A percentile compares a stretch with the other conserved stretches of the same genome.
These are phyloP conservation scores for Keiferia lycopersicella DNA, from an alignment of 2,888 invertebrate genomes.

Conservation along the genomic window DNA sequence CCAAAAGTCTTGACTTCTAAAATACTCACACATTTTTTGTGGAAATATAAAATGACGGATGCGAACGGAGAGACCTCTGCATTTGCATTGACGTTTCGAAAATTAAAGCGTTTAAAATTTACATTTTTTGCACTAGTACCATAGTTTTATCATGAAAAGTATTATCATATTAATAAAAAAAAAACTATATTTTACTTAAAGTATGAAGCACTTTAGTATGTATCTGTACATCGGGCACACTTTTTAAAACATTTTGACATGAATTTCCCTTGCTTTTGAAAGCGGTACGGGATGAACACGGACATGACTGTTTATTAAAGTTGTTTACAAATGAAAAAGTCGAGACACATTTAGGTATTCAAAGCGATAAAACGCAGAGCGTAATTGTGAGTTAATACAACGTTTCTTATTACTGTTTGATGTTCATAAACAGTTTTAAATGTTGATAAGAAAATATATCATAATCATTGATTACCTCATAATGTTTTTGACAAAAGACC, in stretches of 20 bases:
- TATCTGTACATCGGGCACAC: constrained; percentile 49
- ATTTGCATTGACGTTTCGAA: no score
- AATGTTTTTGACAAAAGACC: no score
- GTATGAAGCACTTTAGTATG: not conserved
- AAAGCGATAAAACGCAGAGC: constrained; percentile 14
- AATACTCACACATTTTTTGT: no score
- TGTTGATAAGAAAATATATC: constrained; percentile 1
- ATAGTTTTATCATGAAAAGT: no score
- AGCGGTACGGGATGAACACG: constrained; percentile 27
- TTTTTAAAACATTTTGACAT: constrained; percentile 59
- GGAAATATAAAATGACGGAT: no score
- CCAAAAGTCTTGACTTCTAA: no score
- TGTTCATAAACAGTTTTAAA: constrained; percentile 7
- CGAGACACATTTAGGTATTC: constrained; percentile 31
- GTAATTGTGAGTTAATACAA: constrained; percentile 16
- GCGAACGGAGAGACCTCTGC: no score
- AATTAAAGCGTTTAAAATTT: no score
- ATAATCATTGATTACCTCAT: not conserved
- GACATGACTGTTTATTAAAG: constrained; percentile 32
- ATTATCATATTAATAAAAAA: no score
- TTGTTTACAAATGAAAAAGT: constrained; percentile 42
- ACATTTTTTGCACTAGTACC: no score
- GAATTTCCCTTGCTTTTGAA: constrained; percentile 54
- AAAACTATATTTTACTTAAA: no score
- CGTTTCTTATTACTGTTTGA: not conserved